These are phyloP conservation scores for Galagoides demidoff DNA, from an alignment of 2,797 vertebrate genomes.

Conservation along the genomic window DNA sequence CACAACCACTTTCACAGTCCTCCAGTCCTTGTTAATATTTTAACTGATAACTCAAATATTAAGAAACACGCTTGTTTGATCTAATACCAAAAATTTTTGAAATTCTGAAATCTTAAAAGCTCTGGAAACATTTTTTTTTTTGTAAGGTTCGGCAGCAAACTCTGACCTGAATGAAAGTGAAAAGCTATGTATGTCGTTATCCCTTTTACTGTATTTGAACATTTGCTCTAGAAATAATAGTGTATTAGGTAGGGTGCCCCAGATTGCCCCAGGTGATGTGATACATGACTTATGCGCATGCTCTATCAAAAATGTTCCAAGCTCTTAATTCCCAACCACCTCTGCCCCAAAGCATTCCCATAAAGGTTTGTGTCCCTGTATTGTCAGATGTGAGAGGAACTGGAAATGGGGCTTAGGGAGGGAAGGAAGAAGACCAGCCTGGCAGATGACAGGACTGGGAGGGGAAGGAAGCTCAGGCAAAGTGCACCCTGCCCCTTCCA, in stretches of 20 bases:
- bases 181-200: neutral
- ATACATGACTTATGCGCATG: neutral
- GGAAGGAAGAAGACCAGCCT: neutral
- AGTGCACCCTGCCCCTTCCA: neutral
- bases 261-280: neutral
- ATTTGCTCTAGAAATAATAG: neutral
- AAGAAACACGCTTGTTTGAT: neutral
- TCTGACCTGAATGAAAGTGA: neutral
- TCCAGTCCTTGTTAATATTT: conserved; percentile 23
- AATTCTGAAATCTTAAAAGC: conserved; percentile 10
- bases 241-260: neutral
- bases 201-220: neutral
- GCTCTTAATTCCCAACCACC: neutral
- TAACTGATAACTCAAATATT: conserved; percentile 3
- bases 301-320: neutral
- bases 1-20: neutral
- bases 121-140: neutral
- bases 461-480: neutral
- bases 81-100: neutral
- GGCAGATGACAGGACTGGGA: neutral
- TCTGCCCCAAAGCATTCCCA: neutral
- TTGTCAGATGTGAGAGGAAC: neutral
- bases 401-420: neutral
- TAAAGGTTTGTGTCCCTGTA: neutral
- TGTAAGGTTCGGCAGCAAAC: conserved; percentile 37